Conservation (phyloP, 1,140 invertebrate species). For the Ceratina australensis region DNA sequence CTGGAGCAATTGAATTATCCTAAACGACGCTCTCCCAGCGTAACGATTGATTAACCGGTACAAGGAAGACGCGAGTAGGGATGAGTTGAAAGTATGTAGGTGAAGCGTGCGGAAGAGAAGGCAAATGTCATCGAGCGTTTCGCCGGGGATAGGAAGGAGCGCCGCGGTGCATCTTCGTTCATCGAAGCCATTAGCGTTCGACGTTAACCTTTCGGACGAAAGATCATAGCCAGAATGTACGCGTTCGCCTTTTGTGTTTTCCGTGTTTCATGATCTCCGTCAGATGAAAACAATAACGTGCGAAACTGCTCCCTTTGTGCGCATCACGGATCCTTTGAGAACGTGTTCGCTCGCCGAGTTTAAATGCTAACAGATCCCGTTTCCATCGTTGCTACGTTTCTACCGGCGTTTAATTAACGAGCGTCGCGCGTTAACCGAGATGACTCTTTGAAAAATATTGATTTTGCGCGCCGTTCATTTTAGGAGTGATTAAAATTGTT, state of each 20-base stretch:
- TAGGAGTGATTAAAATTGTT: too few species aligned
- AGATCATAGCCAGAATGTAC: constrained; percentile 33
- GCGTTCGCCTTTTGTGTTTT: constrained; percentile 37
- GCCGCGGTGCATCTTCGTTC: constrained; percentile 49
- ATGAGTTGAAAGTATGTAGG: constrained; percentile 25
- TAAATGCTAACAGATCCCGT: not conserved
- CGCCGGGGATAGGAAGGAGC: not conserved
- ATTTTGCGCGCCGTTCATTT: too few species aligned
- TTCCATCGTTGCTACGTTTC: not conserved
- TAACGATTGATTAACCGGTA: too few species aligned
- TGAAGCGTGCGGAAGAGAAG: constrained; percentile 35
- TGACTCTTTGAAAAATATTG: too few species aligned
- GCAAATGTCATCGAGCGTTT: constrained; percentile 49
- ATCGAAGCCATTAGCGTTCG: constrained; percentile 37
- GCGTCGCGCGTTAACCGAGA: too few species aligned
- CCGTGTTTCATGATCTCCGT: not conserved
- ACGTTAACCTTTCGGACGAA: constrained; percentile 51
- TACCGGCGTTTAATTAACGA: too few species aligned
- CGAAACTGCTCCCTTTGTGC: not conserved
- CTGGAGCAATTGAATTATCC: not conserved
- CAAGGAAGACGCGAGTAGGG: not conserved
- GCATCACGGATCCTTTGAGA: constrained; percentile 24
- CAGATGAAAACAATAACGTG: constrained; percentile 21
- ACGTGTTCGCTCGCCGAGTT: not conserved
- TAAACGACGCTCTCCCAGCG: too few species aligned